A percentile compares a stretch with the other conserved stretches of the same genome.
Evolutionary conservation across 2,888 invertebrate species (phyloP).

Genomic region (Caenorhabditis sp.): DNA sequence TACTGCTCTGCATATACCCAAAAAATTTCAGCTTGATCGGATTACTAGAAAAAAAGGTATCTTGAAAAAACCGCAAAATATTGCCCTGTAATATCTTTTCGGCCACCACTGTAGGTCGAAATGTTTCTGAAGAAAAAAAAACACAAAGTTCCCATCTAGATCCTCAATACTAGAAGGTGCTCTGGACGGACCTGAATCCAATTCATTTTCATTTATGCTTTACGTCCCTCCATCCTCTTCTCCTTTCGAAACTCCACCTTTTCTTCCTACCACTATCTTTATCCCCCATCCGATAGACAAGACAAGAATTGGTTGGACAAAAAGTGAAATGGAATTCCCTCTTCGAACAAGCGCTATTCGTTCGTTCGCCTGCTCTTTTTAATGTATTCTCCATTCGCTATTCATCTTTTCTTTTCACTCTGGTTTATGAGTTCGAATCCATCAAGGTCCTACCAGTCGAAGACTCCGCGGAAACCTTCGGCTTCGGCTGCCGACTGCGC

Average conservation of each 20-base stretch:
- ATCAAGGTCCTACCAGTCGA: slow-evolving; percentile 50
- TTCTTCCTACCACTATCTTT: neutral
- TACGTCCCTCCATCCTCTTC: neutral
- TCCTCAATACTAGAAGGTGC: neutral
- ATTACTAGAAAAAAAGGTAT: neutral
- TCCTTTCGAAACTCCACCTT: slow-evolving; percentile 13
- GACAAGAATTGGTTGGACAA: too few species aligned
- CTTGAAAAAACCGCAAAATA: too few species aligned
- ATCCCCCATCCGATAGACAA: neutral
- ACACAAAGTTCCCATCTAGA: neutral
- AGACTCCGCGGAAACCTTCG: neutral
- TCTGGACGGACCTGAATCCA: slow-evolving; percentile 10
- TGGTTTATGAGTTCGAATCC: slow-evolving; percentile 62
- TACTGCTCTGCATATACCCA: too few species aligned
- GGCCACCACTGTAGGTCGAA: too few species aligned
- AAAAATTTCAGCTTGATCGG: too few species aligned
- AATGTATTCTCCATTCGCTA: slow-evolving; percentile 41
- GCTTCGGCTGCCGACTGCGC: slow-evolving; percentile 2
- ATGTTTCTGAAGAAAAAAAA: too few species aligned
- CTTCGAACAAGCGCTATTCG: slow-evolving; percentile 53
- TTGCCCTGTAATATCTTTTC: too few species aligned
- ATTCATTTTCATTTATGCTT: slow-evolving; percentile 30
- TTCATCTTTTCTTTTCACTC: slow-evolving; percentile 56
- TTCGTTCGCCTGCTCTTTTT: slow-evolving; percentile 59
- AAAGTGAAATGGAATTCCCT: slow-evolving; percentile 31